Conservation (phyloP, 2,113 vertebrate species). For the Ramphastos sulfuratus region DNA sequence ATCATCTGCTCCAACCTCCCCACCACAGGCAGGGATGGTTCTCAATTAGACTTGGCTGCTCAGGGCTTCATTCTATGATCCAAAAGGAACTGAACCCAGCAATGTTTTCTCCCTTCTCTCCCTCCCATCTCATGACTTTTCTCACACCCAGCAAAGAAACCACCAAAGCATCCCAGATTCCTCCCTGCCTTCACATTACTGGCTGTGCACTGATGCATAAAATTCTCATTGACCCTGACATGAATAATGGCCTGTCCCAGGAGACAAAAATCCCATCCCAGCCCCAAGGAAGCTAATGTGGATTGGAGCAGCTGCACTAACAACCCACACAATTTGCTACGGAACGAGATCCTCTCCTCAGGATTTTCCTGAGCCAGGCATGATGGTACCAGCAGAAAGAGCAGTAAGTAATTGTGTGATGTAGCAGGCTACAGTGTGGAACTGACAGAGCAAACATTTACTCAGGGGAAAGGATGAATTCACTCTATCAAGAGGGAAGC, state of each 20-base stretch:
- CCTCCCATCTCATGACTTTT: neutral
- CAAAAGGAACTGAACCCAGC: neutral
- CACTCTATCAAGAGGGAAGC: neutral
- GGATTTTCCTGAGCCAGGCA: neutral
- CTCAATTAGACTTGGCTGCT: too few relatives aligned
- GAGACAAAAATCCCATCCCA: neutral
- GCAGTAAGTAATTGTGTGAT: neutral
- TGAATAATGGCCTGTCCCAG: neutral
- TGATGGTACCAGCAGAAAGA: neutral
- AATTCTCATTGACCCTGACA: neutral
- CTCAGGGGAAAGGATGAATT: neutral
- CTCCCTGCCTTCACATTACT: neutral
- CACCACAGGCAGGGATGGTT: too few relatives aligned
- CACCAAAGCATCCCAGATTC: neutral
- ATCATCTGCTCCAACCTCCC: too few relatives aligned
- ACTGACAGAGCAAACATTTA: neutral
- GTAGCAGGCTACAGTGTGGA: neutral
- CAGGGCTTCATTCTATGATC: too few relatives aligned
- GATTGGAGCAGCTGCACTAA: neutral
- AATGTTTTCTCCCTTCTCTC: neutral
- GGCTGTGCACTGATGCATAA: neutral
- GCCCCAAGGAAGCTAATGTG: neutral
- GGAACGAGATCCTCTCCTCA: neutral
- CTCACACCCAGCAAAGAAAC: neutral
- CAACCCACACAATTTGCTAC: fast-evolving